Evolutionary conservation across 1,140 invertebrate species (phyloP).

Genomic region (Sipha flava): DNA sequence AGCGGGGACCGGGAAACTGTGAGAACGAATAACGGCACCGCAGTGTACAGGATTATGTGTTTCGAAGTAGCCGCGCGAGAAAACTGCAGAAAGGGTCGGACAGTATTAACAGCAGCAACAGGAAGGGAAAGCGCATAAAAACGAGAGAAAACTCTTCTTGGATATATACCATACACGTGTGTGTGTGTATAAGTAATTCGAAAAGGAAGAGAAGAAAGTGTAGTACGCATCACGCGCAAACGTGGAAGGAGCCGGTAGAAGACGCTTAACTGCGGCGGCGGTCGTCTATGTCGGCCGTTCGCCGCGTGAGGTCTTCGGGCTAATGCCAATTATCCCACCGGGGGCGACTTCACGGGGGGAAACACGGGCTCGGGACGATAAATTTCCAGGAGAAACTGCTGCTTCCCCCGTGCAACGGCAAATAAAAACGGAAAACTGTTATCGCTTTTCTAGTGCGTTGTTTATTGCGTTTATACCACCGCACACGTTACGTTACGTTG

Average conservation of each 20-base stretch:
- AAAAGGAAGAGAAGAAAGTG: neutral
- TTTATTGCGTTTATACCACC: neutral
- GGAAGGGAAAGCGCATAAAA: neutral
- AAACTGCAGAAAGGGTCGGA: no score
- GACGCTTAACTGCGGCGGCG: neutral
- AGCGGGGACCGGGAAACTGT: no score
- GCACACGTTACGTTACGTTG: no score
- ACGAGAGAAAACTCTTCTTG: neutral
- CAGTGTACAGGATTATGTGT: neutral
- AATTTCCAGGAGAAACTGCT: neutral
- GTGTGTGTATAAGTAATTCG: neutral
- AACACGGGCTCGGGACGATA: neutral
- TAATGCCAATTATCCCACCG: constrained; percentile 14
- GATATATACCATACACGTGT: no score
- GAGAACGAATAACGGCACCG: no score
- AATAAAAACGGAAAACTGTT: neutral
- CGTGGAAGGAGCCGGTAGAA: neutral
- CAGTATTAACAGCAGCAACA: no score
- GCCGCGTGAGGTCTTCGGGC: neutral
- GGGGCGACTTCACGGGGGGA: neutral
- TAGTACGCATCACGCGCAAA: no score
- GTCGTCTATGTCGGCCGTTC: neutral
- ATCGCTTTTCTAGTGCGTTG: neutral
- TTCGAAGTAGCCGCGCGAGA: neutral
- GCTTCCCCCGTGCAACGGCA: neutral